These are phyloP conservation scores for Magallana angulata DNA, from an alignment of 1,140 invertebrate species.

Conservation along the genomic window DNA sequence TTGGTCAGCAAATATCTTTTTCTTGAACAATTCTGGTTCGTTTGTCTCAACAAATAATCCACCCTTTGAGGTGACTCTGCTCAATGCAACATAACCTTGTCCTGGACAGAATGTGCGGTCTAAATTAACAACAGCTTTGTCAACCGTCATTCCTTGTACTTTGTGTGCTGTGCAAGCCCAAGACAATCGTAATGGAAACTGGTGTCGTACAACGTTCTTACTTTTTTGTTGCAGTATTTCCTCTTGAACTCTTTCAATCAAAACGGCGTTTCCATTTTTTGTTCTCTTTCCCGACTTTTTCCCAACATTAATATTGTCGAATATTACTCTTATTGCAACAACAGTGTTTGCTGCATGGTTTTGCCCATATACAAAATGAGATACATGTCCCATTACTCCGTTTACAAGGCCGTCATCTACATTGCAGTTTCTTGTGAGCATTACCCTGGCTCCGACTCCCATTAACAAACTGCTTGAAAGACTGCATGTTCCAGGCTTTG, in stretches of 20 bases:
- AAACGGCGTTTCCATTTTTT: constrained; percentile 3
- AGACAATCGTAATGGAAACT: constrained; percentile 36
- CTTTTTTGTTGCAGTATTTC: neutral
- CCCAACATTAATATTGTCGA: neutral
- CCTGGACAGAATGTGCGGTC: constrained; percentile 17
- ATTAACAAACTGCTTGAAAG: neutral
- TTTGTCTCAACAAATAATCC: constrained; percentile 20
- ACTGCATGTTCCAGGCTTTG: neutral
- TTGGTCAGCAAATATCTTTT: constrained; percentile 18
- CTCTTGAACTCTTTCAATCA: too few species aligned
- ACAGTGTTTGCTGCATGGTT: neutral
- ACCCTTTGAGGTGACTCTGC: constrained; percentile 37
- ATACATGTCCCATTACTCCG: too few species aligned
- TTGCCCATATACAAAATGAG: neutral
- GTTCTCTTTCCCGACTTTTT: neutral
- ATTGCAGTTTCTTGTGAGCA: too few species aligned
- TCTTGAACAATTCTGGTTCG: neutral
- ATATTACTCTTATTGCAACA: neutral
- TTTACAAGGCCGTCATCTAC: too few species aligned
- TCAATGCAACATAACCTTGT: constrained; percentile 45
- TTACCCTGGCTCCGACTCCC: neutral
- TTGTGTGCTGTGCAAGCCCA: constrained; percentile 46
- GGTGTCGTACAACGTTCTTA: constrained; percentile 13
- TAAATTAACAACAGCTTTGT: constrained; percentile 41
- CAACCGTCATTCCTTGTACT: constrained; percentile 46